Evolutionary conservation across 2,113 vertebrate species (phyloP).

Genomic region (Oreochromis aureus): DNA sequence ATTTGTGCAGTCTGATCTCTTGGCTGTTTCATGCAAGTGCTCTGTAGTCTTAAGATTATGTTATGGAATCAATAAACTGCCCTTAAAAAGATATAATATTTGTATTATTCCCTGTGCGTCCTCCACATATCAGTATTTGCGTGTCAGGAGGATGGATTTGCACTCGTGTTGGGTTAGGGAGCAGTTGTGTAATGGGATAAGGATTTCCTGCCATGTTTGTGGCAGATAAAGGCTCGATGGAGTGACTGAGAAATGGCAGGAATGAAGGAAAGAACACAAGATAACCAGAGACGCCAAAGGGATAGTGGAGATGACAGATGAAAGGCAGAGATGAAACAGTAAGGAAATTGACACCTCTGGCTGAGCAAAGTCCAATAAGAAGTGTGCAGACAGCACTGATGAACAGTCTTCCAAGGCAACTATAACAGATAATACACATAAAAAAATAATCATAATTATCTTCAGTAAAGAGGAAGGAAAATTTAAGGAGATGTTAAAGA

Average conservation of each 20-base stretch:
- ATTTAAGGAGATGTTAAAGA: neutral
- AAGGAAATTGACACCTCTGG: neutral
- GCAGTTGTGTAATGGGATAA: constrained; percentile 43
- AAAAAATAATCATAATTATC: neutral
- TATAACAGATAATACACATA: neutral
- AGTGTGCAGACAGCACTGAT: neutral
- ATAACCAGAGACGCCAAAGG: constrained; percentile 4
- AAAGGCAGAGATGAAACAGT: constrained; percentile 28
- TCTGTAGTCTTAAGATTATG: neutral
- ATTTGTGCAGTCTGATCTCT: neutral
- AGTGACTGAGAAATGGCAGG: neutral
- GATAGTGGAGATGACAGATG: neutral
- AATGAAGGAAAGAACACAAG: neutral
- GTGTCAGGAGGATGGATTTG: neutral
- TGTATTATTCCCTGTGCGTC: neutral
- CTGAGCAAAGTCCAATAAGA: neutral
- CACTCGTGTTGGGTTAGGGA: neutral
- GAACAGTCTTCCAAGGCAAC: neutral
- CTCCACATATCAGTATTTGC: neutral
- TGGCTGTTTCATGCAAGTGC: neutral
- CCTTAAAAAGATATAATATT: neutral
- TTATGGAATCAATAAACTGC: neutral
- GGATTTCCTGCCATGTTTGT: constrained; percentile 47
- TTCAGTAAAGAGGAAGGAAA: neutral
- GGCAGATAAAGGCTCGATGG: constrained; percentile 32